Base-by-base conservation (phyloP, 1,140 invertebrate genomes). In the Samia ricini region DNA sequence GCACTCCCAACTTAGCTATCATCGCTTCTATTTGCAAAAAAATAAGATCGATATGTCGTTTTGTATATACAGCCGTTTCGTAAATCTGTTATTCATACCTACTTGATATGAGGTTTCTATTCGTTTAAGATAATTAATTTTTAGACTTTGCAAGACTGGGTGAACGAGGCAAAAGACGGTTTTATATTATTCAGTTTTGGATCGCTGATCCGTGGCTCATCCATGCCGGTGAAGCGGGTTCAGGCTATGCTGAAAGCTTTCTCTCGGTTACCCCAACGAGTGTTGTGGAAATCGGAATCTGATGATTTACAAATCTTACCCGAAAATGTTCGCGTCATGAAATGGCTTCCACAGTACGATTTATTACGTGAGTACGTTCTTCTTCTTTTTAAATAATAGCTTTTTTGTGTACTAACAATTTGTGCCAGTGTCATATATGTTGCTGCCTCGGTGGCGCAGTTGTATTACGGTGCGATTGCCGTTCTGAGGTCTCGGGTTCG, bases 261-360 rank as follows among this genome's bases (percentile, higher is more conserved):
- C 56, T 77, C 88, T 5, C 79, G 79, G 50, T 66, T 94, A 8
- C 89, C 88, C n/a, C 92, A 94, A 69, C 85, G 88, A 21, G 85
- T 94, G 2, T 50, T 94, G 8, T 94, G 93, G 93, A 94, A 94
- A 77, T 93, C 91, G 79, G 93, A 94, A 85, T 62, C 83, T 82
- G 50, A 77, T 67, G 2, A 75, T 90, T 66, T 72, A 64, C 4
- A 78, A 84, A 60, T 80, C 88, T 55, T 79, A 48, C 77, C 66
- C 58, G 55, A 82, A 2, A 95, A 95, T 81, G 91, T 95, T 5
- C 89, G 91, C 66, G 72, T 93, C 20, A 77, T 85, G n/a, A 92
- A 93, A 67, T 94, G 94, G 94, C 62, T 94, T 56, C 94, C 94
- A 2, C 94, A 95, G 73, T 90, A 88, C 52, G 93, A 94, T 72